Percentiles rank a stretch among this genome's conserved stretches.
These are phyloP conservation scores for Odontophorus gujanensis DNA, from an alignment of 2,113 vertebrate genomes.

Conservation along the genomic window DNA sequence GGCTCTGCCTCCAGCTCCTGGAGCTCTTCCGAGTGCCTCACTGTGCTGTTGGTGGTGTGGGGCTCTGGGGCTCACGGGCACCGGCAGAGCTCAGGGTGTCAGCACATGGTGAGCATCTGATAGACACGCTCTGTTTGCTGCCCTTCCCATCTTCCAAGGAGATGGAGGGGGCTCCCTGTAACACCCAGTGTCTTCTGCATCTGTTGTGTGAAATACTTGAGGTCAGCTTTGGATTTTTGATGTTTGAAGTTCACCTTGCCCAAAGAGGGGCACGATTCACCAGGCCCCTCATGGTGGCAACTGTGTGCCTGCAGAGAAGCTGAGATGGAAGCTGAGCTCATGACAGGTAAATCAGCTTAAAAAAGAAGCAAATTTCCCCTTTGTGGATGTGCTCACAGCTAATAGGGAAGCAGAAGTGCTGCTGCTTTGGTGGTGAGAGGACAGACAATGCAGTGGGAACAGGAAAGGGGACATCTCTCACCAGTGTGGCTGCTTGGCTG, in stretches of 20 bases:
- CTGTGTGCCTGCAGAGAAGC: neutral
- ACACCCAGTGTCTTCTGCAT: neutral
- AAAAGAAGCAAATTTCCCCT: neutral
- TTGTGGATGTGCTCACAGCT: neutral
- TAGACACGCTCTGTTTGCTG: conserved; percentile 47
- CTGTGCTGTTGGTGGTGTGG: conserved; percentile 55
- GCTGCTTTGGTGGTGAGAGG: neutral
- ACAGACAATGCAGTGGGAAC: neutral
- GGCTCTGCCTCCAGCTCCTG: conserved; percentile 56
- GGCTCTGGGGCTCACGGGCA: conserved; percentile 31
- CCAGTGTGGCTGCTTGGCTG: neutral
- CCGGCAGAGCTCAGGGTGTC: conserved; percentile 57
- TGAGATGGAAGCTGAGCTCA: conserved; percentile 18
- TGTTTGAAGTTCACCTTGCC: conserved; percentile 38
- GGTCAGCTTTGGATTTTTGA: neutral
- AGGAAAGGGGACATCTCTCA: neutral
- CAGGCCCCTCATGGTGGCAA: neutral
- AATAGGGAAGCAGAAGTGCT: neutral
- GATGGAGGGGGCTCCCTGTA: conserved; percentile 20
- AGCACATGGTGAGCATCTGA: conserved; percentile 61
- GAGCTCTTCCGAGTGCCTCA: conserved; percentile 54
- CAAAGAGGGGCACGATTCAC: conserved; percentile 36
- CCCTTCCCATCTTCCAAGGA: conserved; percentile 18
- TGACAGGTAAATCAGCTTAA: conserved; percentile 32
- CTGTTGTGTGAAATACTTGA: neutral